Percentiles rank a stretch among this genome's conserved stretches.
phyloP scores from a whole-genome alignment of 2,113 vertebrate species.

The Phainopepla nitens region DNA sequence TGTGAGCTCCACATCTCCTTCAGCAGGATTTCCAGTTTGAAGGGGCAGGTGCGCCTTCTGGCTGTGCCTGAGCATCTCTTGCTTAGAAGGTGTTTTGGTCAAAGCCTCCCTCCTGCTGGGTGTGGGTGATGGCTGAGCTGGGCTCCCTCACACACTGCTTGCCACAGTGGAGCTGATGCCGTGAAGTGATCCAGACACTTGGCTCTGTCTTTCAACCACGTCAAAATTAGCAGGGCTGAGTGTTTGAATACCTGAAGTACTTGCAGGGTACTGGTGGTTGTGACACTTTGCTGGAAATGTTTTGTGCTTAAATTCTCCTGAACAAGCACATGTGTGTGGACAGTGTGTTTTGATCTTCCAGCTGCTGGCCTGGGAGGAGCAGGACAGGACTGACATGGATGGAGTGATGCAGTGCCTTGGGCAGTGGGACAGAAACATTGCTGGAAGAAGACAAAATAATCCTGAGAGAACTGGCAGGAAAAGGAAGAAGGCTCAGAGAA shows the following conservation, averaged over 20 bases:
- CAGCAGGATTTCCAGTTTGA: not conserved
- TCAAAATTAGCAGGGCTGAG: not conserved
- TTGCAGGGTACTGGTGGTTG: not conserved
- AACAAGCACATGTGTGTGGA: fast-evolving
- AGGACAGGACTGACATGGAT: not conserved
- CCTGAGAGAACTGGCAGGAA: not conserved
- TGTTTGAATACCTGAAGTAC: not conserved
- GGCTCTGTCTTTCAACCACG: not conserved
- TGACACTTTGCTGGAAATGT: not conserved
- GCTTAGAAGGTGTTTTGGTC: fast-evolving
- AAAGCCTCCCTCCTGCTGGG: not conserved
- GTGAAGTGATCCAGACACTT: not conserved
- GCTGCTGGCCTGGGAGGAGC: not conserved
- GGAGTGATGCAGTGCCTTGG: not conserved
- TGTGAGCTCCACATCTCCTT: not conserved
- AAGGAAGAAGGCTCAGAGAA: not conserved
- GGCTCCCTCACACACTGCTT: fast-evolving
- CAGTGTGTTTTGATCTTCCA: not conserved
- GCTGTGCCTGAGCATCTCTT: not conserved
- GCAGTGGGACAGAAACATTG: not conserved
- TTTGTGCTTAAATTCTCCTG: not conserved
- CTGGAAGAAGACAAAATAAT: not conserved
- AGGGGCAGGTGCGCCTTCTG: not conserved
- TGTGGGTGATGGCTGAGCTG: not conserved
- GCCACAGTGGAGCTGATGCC: not conserved